These are phyloP conservation scores for Lates japonicus DNA, from an alignment of 2,797 vertebrate species.

Conservation along the genomic window DNA sequence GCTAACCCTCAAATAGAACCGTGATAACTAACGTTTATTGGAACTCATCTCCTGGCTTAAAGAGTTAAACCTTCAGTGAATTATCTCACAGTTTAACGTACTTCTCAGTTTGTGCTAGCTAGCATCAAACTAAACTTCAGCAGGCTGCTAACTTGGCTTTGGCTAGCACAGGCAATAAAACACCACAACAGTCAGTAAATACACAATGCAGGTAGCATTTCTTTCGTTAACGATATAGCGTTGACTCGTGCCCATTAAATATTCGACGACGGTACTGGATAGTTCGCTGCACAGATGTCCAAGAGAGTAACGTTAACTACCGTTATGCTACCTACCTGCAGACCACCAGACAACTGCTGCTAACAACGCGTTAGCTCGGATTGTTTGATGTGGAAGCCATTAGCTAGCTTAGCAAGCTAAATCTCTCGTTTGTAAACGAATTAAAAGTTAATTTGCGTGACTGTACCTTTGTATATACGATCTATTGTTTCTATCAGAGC, in stretches of 20 bases:
- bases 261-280: neutral
- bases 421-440: slow-evolving; percentile 11
- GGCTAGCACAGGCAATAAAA: slow-evolving; percentile 15
- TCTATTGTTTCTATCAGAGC: neutral
- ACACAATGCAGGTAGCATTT: neutral
- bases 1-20: neutral
- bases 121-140: slow-evolving; percentile 57
- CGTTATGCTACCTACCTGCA: slow-evolving; percentile 40
- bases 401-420: slow-evolving; percentile 45
- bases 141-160: slow-evolving; percentile 50
- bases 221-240: rapidly evolving
- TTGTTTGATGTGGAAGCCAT: slow-evolving; percentile 57
- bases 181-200: neutral
- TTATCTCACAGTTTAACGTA: neutral
- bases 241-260: neutral
- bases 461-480: too few species aligned
- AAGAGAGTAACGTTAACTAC: neutral
- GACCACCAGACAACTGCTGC: slow-evolving; percentile 42
- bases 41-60: rapidly evolving
- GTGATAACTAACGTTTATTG: rapidly evolving
- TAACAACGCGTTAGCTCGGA: slow-evolving; percentile 56
- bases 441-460: slow-evolving; percentile 37
- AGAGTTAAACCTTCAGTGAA: rapidly evolving
- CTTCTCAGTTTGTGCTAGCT: slow-evolving; percentile 25
- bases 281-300: neutral